Conservation (phyloP, 2,113 vertebrate genomes). For the Spheniscus mendiculus region DNA sequence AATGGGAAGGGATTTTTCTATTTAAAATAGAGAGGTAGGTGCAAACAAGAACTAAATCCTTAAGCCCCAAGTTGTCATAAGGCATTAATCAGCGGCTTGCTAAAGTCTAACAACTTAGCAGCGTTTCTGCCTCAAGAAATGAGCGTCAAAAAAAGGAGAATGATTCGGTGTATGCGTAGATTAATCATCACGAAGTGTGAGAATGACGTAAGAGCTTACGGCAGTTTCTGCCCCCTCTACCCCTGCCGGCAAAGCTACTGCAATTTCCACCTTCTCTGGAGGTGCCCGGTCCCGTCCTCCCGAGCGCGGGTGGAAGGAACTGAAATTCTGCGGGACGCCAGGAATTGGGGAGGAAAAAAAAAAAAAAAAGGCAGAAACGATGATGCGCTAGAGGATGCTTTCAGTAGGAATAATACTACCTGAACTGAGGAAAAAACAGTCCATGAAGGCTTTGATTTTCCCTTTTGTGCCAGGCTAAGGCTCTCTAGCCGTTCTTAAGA, state of each 20-base stretch:
- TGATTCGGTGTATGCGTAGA: fast-evolving
- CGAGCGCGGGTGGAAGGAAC: not conserved
- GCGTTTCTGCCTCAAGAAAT: not conserved
- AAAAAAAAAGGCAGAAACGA: fast-evolving
- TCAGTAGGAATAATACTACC: fast-evolving
- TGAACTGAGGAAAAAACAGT: fast-evolving
- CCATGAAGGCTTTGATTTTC: not conserved
- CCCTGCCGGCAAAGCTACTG: not conserved
- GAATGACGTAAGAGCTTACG: not conserved
- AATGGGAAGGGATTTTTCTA: not conserved
- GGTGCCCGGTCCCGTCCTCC: not conserved
- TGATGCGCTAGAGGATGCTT: not conserved
- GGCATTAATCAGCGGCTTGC: not conserved
- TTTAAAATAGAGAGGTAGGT: not conserved
- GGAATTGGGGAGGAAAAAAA: not conserved
- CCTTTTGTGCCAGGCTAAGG: not conserved
- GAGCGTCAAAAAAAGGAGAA: not conserved
- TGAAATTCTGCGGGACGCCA: not conserved
- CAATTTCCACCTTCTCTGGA: not conserved
- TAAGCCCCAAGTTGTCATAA: not conserved
- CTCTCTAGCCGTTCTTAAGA: fast-evolving
- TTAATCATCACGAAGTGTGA: not conserved
- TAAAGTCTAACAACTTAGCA: not conserved
- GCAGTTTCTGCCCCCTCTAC: not conserved
- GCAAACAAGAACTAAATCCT: not conserved